Evolutionary conservation across 1,140 invertebrate genomes (phyloP).

Genomic region (Lordiphosa mommai): DNA sequence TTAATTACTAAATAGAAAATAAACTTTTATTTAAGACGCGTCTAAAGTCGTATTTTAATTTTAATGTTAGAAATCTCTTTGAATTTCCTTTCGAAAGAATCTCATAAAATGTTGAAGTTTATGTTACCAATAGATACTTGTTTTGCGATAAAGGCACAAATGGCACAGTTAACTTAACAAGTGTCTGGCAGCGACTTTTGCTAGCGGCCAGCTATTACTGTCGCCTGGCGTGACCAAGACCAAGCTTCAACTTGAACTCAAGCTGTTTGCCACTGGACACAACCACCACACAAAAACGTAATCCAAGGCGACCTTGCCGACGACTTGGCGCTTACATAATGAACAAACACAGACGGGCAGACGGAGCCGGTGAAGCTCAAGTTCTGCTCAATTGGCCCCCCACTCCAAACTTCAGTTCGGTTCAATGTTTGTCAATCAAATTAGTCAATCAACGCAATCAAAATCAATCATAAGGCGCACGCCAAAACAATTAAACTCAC

Average conservation of each 20-base stretch:
- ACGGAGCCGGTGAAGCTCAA: too few relatives aligned
- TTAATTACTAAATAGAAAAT: too few relatives aligned
- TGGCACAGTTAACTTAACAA: too few relatives aligned
- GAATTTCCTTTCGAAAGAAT: too few relatives aligned
- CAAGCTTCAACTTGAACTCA: conserved; percentile 59
- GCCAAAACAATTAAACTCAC: conserved; percentile 58
- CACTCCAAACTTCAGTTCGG: background rate
- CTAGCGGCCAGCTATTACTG: conserved; percentile 38
- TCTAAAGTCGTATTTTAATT: too few relatives aligned
- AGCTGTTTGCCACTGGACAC: conserved; percentile 47
- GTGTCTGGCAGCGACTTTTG: background rate
- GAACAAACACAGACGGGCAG: background rate
- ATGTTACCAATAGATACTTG: too few relatives aligned
- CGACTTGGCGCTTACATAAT: conserved; percentile 42
- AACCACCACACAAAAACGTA: conserved; percentile 14
- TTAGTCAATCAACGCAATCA: conserved; percentile 49
- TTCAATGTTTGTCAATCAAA: conserved; percentile 65
- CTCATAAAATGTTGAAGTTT: too few relatives aligned
- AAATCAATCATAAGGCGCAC: conserved; percentile 61
- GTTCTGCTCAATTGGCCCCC: background rate
- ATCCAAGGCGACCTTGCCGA: conserved; percentile 54
- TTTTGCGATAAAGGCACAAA: too few relatives aligned
- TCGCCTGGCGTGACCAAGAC: conserved; percentile 53
- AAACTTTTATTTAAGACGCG: too few relatives aligned
- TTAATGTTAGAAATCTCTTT: too few relatives aligned